Evolutionary conservation across 1,140 invertebrate genomes (phyloP).

Genomic region (Ridgeia piscesae): DNA sequence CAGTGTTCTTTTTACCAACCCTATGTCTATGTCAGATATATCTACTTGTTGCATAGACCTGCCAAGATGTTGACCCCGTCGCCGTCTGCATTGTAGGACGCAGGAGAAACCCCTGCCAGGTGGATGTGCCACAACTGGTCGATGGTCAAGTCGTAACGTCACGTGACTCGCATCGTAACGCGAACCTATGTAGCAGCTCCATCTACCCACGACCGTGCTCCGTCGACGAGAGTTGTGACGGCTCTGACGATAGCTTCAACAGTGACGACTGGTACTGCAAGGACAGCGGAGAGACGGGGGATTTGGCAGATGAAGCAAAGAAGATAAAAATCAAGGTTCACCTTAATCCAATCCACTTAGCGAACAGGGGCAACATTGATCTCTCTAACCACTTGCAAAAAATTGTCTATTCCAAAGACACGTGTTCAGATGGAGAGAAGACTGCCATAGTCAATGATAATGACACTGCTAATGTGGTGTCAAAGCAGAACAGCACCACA

Average conservation of each 20-base stretch:
- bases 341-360: conserved; percentile 15
- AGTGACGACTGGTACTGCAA: conserved; percentile 15
- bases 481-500: background rate
- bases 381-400: background rate
- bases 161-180: background rate
- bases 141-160: background rate
- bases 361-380: background rate
- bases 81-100: background rate
- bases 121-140: background rate
- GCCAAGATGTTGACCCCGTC: background rate
- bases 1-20: background rate
- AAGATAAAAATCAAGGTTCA: conserved; percentile 11
- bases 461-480: background rate
- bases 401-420: conserved; percentile 1
- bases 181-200: background rate
- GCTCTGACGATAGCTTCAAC: background rate
- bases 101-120: background rate
- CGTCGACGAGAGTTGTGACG: background rate
- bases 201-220: background rate
- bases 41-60: background rate
- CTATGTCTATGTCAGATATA: background rate
- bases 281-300: background rate
- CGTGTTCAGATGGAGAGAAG: background rate
- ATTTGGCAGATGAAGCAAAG: background rate
- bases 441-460: too few species aligned